Conservation (phyloP, 2,888 invertebrate species). For the Pollenia amentaria region DNA sequence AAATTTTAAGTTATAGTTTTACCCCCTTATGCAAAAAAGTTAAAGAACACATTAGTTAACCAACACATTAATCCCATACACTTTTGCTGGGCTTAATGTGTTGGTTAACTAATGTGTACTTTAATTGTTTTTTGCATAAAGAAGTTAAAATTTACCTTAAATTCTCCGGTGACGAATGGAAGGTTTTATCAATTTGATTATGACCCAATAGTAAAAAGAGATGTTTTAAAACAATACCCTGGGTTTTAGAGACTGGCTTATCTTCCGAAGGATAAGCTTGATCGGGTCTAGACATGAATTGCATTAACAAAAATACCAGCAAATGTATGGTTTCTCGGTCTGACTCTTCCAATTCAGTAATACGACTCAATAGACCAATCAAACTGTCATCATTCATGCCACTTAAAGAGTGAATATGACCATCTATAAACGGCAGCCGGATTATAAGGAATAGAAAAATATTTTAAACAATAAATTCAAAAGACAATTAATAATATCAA, state of each 20-base stretch:
- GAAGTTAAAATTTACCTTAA: constrained; percentile 87
- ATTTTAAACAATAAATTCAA: background rate
- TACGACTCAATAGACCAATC: constrained; percentile 91
- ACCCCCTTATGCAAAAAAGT: no score
- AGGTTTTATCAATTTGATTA: constrained; percentile 94
- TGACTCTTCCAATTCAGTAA: constrained; percentile 96
- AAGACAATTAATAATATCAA: background rate
- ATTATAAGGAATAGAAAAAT: background rate
- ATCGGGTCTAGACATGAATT: constrained; percentile 94
- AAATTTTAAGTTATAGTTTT: no score
- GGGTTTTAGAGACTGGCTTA: constrained; percentile 90
- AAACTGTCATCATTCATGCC: constrained; percentile 93
- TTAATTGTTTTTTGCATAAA: no score
- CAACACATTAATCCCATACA: no score
- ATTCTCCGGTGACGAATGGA: constrained; percentile 94
- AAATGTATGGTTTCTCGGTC: constrained; percentile 98
- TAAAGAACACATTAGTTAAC: no score
- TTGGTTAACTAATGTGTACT: no score
- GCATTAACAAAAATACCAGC: constrained; percentile 97
- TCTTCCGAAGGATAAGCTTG: constrained; percentile 95
- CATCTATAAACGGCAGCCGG: constrained; percentile 86
- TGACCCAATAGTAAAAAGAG: constrained; percentile 96
- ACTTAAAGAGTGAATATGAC: constrained; percentile 93
- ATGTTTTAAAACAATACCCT: constrained; percentile 95
- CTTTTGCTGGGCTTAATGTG: no score